Conservation (phyloP, 2,797 vertebrate genomes). For the Sebastes steindachneri region DNA sequence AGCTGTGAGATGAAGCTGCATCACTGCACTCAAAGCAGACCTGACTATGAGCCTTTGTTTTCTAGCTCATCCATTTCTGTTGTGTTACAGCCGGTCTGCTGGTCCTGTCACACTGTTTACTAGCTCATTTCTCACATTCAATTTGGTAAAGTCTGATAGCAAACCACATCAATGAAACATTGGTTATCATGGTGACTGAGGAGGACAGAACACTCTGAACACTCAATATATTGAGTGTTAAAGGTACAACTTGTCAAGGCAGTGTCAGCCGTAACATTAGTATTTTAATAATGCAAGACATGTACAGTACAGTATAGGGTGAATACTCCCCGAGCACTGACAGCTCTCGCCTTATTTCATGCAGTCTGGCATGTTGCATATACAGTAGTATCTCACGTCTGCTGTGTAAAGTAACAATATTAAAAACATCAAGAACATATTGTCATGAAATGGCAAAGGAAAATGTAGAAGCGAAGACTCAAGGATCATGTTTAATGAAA, state of each 20-base stretch:
- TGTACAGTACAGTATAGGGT: not conserved
- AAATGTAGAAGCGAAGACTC: not conserved
- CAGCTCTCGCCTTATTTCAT: not conserved
- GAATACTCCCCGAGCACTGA: not conserved
- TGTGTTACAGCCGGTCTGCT: not conserved
- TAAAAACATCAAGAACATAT: not conserved
- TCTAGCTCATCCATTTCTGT: not conserved
- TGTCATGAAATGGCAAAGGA: not conserved
- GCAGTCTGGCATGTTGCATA: not conserved
- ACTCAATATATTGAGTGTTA: not conserved
- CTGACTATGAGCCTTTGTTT: not conserved
- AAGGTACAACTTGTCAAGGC: not conserved
- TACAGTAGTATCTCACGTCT: not conserved
- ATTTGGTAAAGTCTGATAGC: not conserved
- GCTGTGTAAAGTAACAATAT: not conserved
- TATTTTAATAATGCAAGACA: slow-evolving; percentile 6
- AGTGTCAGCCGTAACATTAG: not conserved
- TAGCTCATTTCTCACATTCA: not conserved
- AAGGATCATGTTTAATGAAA: slow-evolving; percentile 20
- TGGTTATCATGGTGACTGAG: not conserved
- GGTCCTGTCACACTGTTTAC: not conserved
- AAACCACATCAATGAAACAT: not conserved
- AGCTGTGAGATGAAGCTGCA: not conserved
- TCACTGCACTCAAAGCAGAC: not conserved
- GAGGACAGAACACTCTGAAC: not conserved